Base-by-base conservation (phyloP, 2,797 vertebrate genomes). In the Hippoglossus hippoglossus region DNA sequence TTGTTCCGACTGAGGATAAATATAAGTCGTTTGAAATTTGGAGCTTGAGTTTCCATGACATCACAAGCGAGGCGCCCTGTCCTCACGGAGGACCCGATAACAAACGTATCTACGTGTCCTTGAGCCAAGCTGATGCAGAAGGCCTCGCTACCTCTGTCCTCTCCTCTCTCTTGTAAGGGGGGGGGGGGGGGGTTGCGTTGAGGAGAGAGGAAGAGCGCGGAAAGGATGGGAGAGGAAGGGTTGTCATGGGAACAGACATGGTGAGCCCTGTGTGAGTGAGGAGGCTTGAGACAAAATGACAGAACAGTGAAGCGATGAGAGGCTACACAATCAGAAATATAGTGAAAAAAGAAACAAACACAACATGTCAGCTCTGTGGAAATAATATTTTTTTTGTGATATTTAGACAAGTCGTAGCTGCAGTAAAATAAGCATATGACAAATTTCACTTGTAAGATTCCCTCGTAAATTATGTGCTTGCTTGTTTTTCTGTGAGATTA, bases 231-330 rank as follows among this genome's bases (percentile, higher is more conserved):
- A 88, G 85, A 84, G 62, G 73, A 73, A 57, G 31, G 80, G 92
- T 93, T 93, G 92, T 90, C 90, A 93, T 93, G 91, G 91, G 89
- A 93, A 93, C 91, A 92, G 91, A 93, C 85, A 75, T 69, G 80
- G 85, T 80, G 79, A 91, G 87, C 80, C 66, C 67, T 55, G 73
- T 64, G 77, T 83, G 79, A 86, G 89, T 83, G 69, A 91, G 83
- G 71, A 85, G 62, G 80, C 69, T 85, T 81, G 84, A 91, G 82
- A 89, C 83, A 79, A 90, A 91, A 88, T 87, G 87, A 93, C 83
- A 87, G 84, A 77, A 84, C 67, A 82, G 83, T 71, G 69, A 83
- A 75, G 67, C 52, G 49, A 84, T 70, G 69, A 81, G 75, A 83
- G 41, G 75, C 73, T 70, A 44, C 75, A 66, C 73, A 77, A 58